Percentiles rank a stretch among this genome's conserved stretches.
Evolutionary conservation across 35 echinoderm and acorn worm species (phyloP).

Genomic region (Strongylocentrotus purpuratus): DNA sequence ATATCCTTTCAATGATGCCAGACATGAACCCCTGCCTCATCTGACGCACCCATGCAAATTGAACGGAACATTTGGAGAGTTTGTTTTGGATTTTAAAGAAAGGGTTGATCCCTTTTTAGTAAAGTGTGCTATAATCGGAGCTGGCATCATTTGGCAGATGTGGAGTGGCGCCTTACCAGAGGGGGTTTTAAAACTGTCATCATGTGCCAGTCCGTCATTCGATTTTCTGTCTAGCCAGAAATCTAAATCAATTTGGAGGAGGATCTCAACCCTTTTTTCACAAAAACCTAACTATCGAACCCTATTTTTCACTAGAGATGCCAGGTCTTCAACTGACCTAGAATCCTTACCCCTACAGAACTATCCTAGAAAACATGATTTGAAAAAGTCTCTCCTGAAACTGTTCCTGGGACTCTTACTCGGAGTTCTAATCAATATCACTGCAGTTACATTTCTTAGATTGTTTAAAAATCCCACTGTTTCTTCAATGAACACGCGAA

Average conservation of each 20-base stretch:
- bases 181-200: neutral
- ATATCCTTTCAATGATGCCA: neutral
- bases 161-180: neutral
- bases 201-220: neutral
- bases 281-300: neutral
- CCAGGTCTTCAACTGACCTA: neutral
- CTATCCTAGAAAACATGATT: neutral
- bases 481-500: neutral
- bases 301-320: neutral
- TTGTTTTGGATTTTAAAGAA: neutral
- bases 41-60: neutral
- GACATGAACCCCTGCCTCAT: neutral
- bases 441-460: neutral
- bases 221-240: neutral
- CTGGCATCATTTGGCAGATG: neutral
- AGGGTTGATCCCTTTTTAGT: neutral
- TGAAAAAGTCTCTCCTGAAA: neutral
- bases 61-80: neutral
- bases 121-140: neutral
- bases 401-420: neutral
- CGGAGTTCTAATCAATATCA: neutral
- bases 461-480: neutral
- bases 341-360: neutral
- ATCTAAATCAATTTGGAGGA: neutral
- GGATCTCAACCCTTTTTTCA: neutral